Percentiles rank a stretch among this genome's conserved stretches.
Conservation (phyloP, 2,888 invertebrate genomes). For the Cylloceria caligata region DNA sequence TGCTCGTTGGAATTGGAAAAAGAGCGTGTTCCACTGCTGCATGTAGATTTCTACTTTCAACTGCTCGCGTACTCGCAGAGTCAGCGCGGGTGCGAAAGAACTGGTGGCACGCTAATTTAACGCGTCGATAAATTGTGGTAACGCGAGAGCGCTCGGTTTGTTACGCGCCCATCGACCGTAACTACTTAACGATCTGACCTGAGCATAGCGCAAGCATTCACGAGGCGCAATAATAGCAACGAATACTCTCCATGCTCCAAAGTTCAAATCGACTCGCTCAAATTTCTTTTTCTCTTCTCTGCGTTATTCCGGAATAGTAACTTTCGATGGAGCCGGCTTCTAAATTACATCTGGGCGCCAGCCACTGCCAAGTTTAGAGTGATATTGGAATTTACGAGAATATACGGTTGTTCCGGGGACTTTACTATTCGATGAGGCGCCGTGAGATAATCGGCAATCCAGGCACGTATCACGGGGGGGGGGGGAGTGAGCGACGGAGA, state of each 20-base stretch:
- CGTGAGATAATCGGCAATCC: conserved; percentile 43
- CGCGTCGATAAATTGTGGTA: conserved; percentile 64
- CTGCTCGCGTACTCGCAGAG: neutral
- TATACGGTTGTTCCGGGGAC: conserved; percentile 49
- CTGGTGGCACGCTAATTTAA: conserved; percentile 56
- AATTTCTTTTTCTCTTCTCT: conserved; percentile 25
- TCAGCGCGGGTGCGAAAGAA: conserved; percentile 27
- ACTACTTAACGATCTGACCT: conserved; percentile 63
- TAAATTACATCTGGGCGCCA: conserved; percentile 43
- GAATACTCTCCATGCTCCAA: conserved; percentile 9
- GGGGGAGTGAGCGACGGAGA: conserved; percentile 10
- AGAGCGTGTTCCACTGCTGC: neutral
- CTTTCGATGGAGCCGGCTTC: conserved; percentile 40
- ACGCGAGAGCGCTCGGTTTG: conserved; percentile 52
- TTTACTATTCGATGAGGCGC: conserved; percentile 49
- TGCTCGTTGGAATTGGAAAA: conserved; percentile 15
- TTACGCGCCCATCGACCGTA: conserved; percentile 62
- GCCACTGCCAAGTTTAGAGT: conserved; percentile 55
- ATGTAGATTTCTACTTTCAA: neutral
- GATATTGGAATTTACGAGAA: conserved; percentile 65
- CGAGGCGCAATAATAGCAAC: conserved; percentile 58
- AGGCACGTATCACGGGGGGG: conserved; percentile 58
- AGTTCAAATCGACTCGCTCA: conserved; percentile 37
- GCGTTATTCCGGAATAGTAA: neutral
- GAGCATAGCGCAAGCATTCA: conserved; percentile 44